These are phyloP conservation scores for Cyanoramphus novaezelandiae DNA, from an alignment of 2,113 vertebrate genomes.

Conservation along the genomic window DNA sequence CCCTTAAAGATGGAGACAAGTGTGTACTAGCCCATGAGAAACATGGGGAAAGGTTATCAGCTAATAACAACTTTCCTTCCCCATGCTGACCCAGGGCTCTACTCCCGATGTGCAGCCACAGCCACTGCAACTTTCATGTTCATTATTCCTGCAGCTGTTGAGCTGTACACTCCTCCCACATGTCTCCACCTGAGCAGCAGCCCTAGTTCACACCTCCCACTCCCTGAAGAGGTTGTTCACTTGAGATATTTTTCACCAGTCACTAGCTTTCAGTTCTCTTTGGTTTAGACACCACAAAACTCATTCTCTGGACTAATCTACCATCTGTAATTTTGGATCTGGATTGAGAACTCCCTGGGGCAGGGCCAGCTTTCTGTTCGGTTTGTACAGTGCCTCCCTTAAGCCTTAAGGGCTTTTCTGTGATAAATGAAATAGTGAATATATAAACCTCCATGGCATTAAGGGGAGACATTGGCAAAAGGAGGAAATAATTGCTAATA, in stretches of 20 bases:
- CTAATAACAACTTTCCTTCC: not conserved
- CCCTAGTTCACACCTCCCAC: not conserved
- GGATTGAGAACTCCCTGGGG: not conserved
- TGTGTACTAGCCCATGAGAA: not conserved
- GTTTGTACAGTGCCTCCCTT: not conserved
- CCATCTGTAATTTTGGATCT: not conserved
- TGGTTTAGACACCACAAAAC: not conserved
- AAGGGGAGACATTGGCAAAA: not conserved
- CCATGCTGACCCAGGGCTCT: not conserved
- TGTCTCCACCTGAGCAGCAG: not conserved
- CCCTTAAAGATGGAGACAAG: not conserved
- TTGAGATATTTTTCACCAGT: not conserved
- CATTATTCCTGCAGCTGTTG: not conserved
- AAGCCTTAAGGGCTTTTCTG: not conserved
- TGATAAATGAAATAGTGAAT: not conserved
- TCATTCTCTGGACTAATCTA: not conserved
- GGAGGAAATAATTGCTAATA: not conserved
- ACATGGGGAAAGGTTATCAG: not conserved
- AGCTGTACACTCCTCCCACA: not conserved
- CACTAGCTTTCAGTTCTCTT: not conserved
- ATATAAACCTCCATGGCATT: not conserved
- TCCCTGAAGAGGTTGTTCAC: not conserved
- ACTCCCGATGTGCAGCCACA: accelerated
- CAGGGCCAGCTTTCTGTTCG: not conserved
- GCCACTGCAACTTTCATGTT: not conserved